Percentiles rank a stretch among this genome's conserved stretches.
Evolutionary conservation across 2,797 vertebrate species (phyloP).

Genomic region (Esox lucius): DNA sequence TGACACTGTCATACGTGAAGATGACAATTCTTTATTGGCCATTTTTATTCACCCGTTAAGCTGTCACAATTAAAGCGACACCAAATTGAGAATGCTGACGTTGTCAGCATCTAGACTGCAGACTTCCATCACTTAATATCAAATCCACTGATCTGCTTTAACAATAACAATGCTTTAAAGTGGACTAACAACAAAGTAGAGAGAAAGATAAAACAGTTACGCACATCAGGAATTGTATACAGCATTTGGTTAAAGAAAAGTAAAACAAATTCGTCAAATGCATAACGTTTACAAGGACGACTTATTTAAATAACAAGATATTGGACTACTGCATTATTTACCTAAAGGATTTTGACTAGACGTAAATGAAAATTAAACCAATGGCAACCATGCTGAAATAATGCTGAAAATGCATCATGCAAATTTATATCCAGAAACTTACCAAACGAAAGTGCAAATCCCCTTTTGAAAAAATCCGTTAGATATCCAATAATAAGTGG

Average conservation of each 20-base stretch:
- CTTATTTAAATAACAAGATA: background rate
- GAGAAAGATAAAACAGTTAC: background rate
- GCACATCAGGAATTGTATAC: background rate
- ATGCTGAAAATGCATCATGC: background rate
- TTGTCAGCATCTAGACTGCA: background rate
- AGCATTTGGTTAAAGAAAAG: background rate
- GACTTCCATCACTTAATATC: background rate
- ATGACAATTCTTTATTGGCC: background rate
- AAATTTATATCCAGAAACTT: slow-evolving; percentile 35
- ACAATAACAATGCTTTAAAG: background rate
- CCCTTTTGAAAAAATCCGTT: slow-evolving; percentile 18
- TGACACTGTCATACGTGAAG: background rate
- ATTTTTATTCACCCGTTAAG: background rate
- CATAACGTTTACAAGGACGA: background rate
- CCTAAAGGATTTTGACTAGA: background rate
- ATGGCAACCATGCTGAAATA: background rate
- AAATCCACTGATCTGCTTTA: background rate
- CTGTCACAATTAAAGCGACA: background rate
- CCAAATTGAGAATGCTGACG: background rate
- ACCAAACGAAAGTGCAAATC: slow-evolving; percentile 55
- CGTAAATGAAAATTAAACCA: background rate
- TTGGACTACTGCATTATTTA: background rate
- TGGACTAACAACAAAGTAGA: background rate
- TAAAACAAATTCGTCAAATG: background rate
- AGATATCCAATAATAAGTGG: slow-evolving; percentile 49